phyloP scores from a whole-genome alignment of 2,113 vertebrate genomes.

The Antechinus flavipes region DNA sequence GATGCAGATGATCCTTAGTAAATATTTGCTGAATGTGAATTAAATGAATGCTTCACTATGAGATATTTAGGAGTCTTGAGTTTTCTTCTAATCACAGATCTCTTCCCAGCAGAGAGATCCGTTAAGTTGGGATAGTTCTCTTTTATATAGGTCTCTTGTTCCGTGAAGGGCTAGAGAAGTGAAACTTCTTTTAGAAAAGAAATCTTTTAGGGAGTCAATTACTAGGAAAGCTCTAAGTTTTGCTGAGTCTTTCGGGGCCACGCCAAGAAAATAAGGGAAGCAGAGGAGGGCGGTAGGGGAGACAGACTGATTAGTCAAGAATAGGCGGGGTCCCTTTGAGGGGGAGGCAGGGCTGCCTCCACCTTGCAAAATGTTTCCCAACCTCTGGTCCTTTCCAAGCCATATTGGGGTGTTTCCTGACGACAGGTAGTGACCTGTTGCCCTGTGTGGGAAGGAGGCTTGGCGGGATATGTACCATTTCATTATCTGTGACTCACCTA shows the following conservation, averaged over 20 bases:
- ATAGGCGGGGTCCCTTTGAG: conserved; percentile 53
- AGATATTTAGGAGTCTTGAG: not conserved
- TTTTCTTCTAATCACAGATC: not conserved
- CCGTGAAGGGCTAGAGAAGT: not conserved
- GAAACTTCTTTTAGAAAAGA: conserved; percentile 71
- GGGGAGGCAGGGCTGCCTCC: conserved; percentile 38
- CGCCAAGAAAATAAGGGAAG: not conserved
- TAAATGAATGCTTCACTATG: not conserved
- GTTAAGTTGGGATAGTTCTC: not conserved
- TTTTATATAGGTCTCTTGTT: not conserved
- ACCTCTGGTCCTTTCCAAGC: conserved; percentile 67
- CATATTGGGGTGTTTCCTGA: conserved; percentile 19
- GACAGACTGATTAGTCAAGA: conserved; percentile 66
- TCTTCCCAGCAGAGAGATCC: not conserved
- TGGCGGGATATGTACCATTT: conserved; percentile 51
- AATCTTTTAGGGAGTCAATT: conserved; percentile 8
- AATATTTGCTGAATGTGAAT: not conserved
- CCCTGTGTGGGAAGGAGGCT: conserved; percentile 74
- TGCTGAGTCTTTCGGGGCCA: not conserved
- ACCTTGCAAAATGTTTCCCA: conserved; percentile 11
- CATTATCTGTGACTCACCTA: conserved; percentile 73
- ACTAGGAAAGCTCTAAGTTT: conserved; percentile 34
- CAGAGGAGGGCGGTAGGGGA: conserved; percentile 31
- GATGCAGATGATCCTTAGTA: not conserved
- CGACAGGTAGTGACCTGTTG: conserved; percentile 79